Evolutionary conservation across 2,888 invertebrate genomes (phyloP), one percentile per base, ranked within the genome.

Genomic region (Atrina japonica): DNA sequence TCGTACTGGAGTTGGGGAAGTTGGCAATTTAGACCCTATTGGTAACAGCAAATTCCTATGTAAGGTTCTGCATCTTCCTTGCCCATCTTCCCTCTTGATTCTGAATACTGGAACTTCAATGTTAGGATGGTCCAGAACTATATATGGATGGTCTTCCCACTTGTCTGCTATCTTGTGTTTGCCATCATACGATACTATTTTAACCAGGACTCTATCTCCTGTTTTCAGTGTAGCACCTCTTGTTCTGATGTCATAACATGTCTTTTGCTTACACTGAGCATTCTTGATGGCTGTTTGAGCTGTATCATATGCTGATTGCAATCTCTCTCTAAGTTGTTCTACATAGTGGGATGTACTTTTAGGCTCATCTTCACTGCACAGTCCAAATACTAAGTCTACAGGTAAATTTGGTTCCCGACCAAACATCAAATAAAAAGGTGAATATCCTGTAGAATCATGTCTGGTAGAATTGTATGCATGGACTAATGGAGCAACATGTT

Each of bases 131-230:
- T 45, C 58, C 14, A 63, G 21, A 6, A 75, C 63, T 6, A 45
- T 27, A 53, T 73, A 73, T 14, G 43, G 18, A 21, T 66, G 63
- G n/a, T 30, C 18, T 55, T 68, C 67, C 68, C 72, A 75, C 50
- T 58, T 61, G 47, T 75, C 75, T 14, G 43, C 66, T 9, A 69
- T 53, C 41, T 75, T 75, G 41, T 73, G 72, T n/a, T 64, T 65
- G 0, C 69, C 76, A 18, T 53, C 50, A 65, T 64, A 73, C 16
- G 70, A 65, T 41, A 69, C 41, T 25, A n/a, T 35, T 49, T 61
- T 73, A 11, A 69, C 69, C 3, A 73, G 45, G 1, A 73, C 75
- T 41, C 47, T 55, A 45, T 66, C 72, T 18, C 75, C 66, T 29
- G 30, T 23, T 35, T 18, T 11, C n/a, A 73, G 27, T 18, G 35